Conservation (phyloP, 2,888 invertebrate species). For the Anoplius nigerrimus region DNA sequence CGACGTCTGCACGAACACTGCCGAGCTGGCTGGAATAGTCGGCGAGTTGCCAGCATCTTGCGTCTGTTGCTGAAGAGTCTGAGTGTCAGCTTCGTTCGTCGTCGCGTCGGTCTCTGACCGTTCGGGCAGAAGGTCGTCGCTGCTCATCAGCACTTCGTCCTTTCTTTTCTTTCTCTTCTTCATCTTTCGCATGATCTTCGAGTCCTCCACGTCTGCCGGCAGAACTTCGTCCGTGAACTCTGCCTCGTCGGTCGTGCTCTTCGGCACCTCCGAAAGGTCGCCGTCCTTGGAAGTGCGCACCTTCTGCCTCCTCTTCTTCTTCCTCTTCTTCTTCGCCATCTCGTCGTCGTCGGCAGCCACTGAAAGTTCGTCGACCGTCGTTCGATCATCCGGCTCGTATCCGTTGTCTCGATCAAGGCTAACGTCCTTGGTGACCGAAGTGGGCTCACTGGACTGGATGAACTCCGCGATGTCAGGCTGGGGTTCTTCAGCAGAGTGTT, state of each 20-base stretch:
- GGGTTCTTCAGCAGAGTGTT: conserved; percentile 75
- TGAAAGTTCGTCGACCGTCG: conserved; percentile 78
- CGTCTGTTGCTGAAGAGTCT: conserved; percentile 58
- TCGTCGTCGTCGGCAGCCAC: conserved; percentile 67
- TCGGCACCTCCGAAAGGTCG: conserved; percentile 75
- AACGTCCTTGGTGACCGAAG: conserved; percentile 67
- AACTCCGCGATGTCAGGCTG: conserved; percentile 65
- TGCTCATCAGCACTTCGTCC: conserved; percentile 59
- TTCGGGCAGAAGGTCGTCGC: conserved; percentile 41
- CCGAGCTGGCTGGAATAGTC: conserved; percentile 37
- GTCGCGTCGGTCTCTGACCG: conserved; percentile 71
- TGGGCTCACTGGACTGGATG: conserved; percentile 48
- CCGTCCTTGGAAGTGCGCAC: conserved; percentile 76
- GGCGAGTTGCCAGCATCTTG: conserved; percentile 55
- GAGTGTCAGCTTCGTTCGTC: conserved; percentile 70
- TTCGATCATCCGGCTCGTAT: conserved; percentile 84
- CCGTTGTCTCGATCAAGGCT: conserved; percentile 77
- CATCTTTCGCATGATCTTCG: conserved; percentile 62
- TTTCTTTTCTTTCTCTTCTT: conserved; percentile 76
- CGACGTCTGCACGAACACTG: conserved; percentile 78
- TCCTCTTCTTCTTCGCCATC: conserved; percentile 75
- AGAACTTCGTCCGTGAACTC: conserved; percentile 72
- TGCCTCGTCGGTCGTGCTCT: conserved; percentile 67
- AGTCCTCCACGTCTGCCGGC: conserved; percentile 66
- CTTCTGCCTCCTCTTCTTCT: conserved; percentile 75